Conservation (phyloP, 2,888 invertebrate genomes). For the Julus scandinavius region DNA sequence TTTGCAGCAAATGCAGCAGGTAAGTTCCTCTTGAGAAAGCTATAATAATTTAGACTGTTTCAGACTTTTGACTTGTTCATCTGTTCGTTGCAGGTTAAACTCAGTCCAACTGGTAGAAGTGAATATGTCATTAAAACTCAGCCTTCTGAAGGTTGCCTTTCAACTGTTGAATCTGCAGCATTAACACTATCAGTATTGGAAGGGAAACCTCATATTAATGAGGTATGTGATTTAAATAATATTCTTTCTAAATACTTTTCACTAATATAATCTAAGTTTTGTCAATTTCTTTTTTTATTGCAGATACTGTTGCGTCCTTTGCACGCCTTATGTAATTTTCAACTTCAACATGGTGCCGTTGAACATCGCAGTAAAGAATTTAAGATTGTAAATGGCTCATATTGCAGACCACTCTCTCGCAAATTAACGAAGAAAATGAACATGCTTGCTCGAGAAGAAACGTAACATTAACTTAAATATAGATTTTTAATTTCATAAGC, state of each 20-base stretch:
- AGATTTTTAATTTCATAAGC: background rate
- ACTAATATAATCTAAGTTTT: background rate
- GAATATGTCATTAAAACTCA: slow-evolving; percentile 93
- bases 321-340: slow-evolving; percentile 84
- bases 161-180: slow-evolving; percentile 88
- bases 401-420: slow-evolving; percentile 22
- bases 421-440: slow-evolving; percentile 42
- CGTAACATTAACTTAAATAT: background rate
- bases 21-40: slow-evolving; percentile 59
- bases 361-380: slow-evolving; percentile 93
- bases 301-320: slow-evolving; percentile 79
- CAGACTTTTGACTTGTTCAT: background rate
- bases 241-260: background rate
- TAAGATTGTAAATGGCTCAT: slow-evolving; percentile 71
- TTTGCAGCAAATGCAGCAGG: slow-evolving; percentile 79
- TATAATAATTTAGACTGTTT: too few species aligned
- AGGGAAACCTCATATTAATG: slow-evolving; percentile 73
- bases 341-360: slow-evolving; percentile 90
- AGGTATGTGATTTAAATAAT: slow-evolving; percentile 63
- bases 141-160: slow-evolving; percentile 89
- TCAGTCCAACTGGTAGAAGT: slow-evolving; percentile 78
- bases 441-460: background rate
- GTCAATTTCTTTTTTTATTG: background rate
- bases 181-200: slow-evolving; percentile 83
- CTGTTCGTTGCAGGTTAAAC: slow-evolving; percentile 75